Evolutionary conservation across 2,113 vertebrate genomes (phyloP), one percentile per base, ranked within the genome.

Genomic region (Steatornis caripensis): DNA sequence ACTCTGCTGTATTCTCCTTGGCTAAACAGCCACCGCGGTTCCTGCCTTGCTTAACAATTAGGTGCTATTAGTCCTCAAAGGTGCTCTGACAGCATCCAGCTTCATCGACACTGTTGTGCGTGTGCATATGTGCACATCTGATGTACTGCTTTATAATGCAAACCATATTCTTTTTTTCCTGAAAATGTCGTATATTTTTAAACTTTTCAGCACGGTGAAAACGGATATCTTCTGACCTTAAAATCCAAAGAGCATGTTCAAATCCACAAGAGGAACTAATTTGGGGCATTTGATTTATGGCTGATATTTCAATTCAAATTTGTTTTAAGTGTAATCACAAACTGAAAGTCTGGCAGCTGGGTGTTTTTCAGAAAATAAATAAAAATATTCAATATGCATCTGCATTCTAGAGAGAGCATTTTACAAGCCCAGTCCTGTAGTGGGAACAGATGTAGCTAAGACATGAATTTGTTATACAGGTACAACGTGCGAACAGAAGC

Each of bases 361-460:
- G 74, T 66, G 74, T 77, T 95, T 94, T 94, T 94, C 88, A 80
- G 92, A 93, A 93, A 97, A 95, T 96, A 96, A 97, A 96, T 95
- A 94, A 51, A 96, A 96, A 96, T 96, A 96, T 84, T 90, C 82
- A 19, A 62, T 64, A 64, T 61, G 89, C 0, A 13, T 71, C 90
- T 94, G 94, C 94, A 93, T 96, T 96, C 77, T 93, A 68, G 62
- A 87, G 75, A 96, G 96, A 89, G 92, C 71, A 61, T 96, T 98
- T 98, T 98, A 98, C 98, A 98, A 98, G 97, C 97, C 98, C 95
- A 87, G 98, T 98, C 97, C 98, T 95, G 83, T 65, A 96, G 88
- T 32, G 58, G 86, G 84, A 98, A 98, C 97, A 98, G 97, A 98
- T 95, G 97, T 95, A 97, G 98, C 97, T 87, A 90, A 87, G 79